Base-by-base conservation (phyloP, 2,888 invertebrate genomes). In the Drosophila borborema region DNA sequence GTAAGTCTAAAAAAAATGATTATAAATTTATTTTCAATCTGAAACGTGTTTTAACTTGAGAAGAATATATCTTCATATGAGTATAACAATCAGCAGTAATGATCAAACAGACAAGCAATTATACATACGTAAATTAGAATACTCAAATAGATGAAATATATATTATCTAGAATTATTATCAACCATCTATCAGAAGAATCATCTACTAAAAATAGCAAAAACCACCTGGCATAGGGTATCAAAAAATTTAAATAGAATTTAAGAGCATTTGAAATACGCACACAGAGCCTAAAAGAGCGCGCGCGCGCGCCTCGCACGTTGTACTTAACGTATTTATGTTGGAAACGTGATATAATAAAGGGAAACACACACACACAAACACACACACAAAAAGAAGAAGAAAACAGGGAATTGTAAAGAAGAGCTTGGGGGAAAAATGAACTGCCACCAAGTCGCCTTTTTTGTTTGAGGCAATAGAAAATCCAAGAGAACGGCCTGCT, bases 321-420 rank as follows among this genome's bases (percentile, higher is more conserved):
- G 82, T 81, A 81, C 87, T 87, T 89, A 88, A 88, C 88, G 86
- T 89, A 78, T 88, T 88, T 90, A 88, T 88, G 90, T 76, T 81
- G 76, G 84, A 82, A 89, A 90, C 88, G 88, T 90, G 88, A 88
- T 88, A 90, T 90, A 90, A 89, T 90, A 88, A 88, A 88, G 77
- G 65, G 64, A 72, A 74, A 73, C 71, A 86, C 36, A 23, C 20
- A 20, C 20, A 20, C 20, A 20, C 59, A 81, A 53, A 53, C 46
- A 18, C 5, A 56, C n/a, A n/a, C n/a, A n/a, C n/a, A 76, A 66
- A 68, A 65, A 41, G 45, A 38, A 38, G 36, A 5, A 10, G 12
- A 9, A 38, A 31, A 41, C 16, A 0, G 28, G 28, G 40, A 14
- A n/a, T n/a, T 14, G 36, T 8, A n/a, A n/a, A 36, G 36, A 14